These are phyloP conservation scores for Physella acuta DNA, from an alignment of 1,140 invertebrate genomes.

Conservation along the genomic window DNA sequence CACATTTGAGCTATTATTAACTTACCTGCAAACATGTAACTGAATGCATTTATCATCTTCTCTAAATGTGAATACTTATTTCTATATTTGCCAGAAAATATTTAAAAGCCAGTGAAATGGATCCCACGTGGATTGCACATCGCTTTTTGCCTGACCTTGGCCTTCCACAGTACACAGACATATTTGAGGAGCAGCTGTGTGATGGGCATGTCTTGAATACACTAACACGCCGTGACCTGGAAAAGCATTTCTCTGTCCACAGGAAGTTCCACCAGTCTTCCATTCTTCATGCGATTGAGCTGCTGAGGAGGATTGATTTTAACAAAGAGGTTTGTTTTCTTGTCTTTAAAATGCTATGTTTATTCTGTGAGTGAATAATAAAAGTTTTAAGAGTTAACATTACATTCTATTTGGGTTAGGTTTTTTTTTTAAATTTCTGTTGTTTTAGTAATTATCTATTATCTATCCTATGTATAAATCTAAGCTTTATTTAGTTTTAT, in stretches of 20 bases:
- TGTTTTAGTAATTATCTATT: too few species aligned
- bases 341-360: not conserved
- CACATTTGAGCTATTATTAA: not conserved
- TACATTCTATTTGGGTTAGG: too few species aligned
- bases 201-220: slow-evolving; percentile 90
- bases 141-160: slow-evolving; percentile 90
- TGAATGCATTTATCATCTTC: too few species aligned
- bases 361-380: too few species aligned
- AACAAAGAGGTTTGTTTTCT: slow-evolving; percentile 78
- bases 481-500: not conserved
- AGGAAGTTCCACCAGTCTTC: slow-evolving; percentile 91
- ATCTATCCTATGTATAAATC: too few species aligned
- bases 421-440: too few species aligned
- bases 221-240: slow-evolving; percentile 88
- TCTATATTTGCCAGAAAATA: slow-evolving; percentile 69
- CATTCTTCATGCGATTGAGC: slow-evolving; percentile 88
- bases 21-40: not conserved
- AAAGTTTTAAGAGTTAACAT: too few species aligned
- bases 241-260: slow-evolving; percentile 83
- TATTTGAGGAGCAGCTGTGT: slow-evolving; percentile 85
- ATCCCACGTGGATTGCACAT: slow-evolving; percentile 87
- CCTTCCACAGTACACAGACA: slow-evolving; percentile 82
- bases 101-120: slow-evolving; percentile 80
- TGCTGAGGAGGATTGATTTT: slow-evolving; percentile 87
- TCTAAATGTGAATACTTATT: too few species aligned